Percentiles rank a stretch among this genome's conserved stretches.
These are phyloP conservation scores for Alethe diademata DNA, from an alignment of 2,113 vertebrate genomes.

Conservation along the genomic window DNA sequence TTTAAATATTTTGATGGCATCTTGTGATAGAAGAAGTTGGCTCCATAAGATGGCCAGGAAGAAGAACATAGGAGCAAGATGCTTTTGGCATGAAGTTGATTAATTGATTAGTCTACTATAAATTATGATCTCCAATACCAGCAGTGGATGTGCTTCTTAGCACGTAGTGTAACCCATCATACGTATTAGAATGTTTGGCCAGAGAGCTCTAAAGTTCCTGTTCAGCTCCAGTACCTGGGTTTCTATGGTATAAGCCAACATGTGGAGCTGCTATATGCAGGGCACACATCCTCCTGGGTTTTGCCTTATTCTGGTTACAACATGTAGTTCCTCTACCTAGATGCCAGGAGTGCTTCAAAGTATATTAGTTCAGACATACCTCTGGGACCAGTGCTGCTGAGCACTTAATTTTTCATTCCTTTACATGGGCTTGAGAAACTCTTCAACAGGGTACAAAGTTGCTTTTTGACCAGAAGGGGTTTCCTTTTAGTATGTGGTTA, in stretches of 20 bases:
- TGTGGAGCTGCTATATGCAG: too few species aligned
- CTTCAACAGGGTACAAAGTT: background rate
- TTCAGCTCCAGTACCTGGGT: background rate
- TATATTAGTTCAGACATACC: background rate
- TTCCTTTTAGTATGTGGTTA: background rate
- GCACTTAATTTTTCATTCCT: background rate
- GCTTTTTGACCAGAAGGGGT: background rate
- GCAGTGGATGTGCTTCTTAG: background rate
- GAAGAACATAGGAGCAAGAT: background rate
- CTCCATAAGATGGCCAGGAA: background rate
- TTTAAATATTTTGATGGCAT: background rate
- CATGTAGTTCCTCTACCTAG: background rate
- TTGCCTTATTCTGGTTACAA: background rate
- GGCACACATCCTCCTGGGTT: background rate
- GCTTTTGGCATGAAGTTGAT: background rate
- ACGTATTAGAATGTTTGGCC: background rate
- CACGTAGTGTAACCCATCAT: background rate
- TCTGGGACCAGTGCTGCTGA: background rate
- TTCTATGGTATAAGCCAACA: accelerated
- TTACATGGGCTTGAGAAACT: background rate
- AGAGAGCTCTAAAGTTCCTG: background rate
- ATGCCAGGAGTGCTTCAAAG: background rate
- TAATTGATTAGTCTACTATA: background rate
- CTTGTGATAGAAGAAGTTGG: background rate
- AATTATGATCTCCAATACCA: background rate